These are phyloP conservation scores for Asobara japonica DNA, from an alignment of 1,140 invertebrate genomes.

Conservation along the genomic window DNA sequence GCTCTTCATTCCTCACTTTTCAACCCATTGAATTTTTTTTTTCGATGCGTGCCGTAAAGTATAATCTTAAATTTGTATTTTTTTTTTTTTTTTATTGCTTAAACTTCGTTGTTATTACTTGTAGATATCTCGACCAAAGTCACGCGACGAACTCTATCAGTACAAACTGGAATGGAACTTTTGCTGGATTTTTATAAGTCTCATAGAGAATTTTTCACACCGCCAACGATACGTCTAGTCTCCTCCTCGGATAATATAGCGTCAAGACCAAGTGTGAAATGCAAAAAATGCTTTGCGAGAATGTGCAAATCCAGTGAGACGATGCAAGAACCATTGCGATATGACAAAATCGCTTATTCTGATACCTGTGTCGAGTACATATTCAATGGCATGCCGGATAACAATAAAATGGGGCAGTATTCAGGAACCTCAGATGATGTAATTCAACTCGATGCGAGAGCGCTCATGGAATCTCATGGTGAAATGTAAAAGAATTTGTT, in stretches of 20 bases:
- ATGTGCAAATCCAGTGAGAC: constrained; percentile 43
- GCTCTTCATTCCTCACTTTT: too few relatives aligned
- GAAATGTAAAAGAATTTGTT: not conserved
- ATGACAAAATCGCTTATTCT: not conserved
- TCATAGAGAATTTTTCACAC: constrained; percentile 17
- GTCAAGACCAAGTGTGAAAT: constrained; percentile 4
- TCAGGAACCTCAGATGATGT: constrained; percentile 14
- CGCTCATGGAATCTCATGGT: constrained; percentile 29
- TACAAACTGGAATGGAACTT: constrained; percentile 62
- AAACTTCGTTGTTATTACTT: not conserved
- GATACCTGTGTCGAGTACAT: not conserved
- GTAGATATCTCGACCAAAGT: not conserved
- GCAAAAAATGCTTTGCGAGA: constrained; percentile 31
- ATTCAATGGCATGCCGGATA: constrained; percentile 26
- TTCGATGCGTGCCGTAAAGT: too few relatives aligned
- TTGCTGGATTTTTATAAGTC: constrained; percentile 49
- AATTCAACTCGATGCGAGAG: constrained; percentile 42
- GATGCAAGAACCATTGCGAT: not conserved
- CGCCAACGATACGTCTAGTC: constrained; percentile 23
- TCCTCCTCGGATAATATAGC: constrained; percentile 17
- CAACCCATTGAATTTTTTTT: too few relatives aligned
- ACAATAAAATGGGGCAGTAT: constrained; percentile 3
- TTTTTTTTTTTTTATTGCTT: not conserved
- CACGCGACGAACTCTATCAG: constrained; percentile 57
- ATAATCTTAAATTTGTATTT: not conserved